Percentiles rank a stretch among this genome's conserved stretches.
phyloP scores from a whole-genome alignment of 2,113 vertebrate genomes.

The Percina caprodes region DNA sequence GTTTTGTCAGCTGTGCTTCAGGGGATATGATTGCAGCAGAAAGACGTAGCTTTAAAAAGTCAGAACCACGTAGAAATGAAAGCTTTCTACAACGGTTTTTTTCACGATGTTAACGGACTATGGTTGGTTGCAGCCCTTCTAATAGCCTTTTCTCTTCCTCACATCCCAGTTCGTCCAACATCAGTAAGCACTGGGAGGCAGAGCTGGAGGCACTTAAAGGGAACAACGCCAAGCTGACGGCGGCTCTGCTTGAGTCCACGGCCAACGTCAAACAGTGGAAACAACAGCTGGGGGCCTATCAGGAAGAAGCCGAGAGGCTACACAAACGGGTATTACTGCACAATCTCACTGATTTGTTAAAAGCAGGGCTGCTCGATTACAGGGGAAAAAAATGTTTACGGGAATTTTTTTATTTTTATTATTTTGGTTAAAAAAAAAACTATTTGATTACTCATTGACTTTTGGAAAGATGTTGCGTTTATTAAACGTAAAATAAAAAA shows the following conservation, averaged over 20 bases:
- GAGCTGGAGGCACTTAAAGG: conserved; percentile 96
- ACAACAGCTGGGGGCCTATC: conserved; percentile 95
- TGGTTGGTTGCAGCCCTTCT: background rate
- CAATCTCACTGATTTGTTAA: background rate
- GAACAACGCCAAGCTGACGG: conserved; percentile 98
- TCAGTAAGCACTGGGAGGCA: conserved; percentile 97
- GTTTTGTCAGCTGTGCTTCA: conserved; percentile 3
- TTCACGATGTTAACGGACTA: background rate
- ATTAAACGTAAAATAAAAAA: no score
- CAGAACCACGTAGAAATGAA: background rate
- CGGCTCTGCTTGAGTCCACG: conserved; percentile 96
- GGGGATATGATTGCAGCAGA: background rate
- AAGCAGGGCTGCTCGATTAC: no score
- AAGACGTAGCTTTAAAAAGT: background rate
- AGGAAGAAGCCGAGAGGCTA: conserved; percentile 96
- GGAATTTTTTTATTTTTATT: no score
- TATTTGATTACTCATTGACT: no score
- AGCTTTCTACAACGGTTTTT: background rate
- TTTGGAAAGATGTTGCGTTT: no score
- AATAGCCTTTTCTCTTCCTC: background rate
- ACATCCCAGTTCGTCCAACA: conserved; percentile 73
- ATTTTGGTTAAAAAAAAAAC: no score
- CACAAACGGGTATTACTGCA: conserved; percentile 89
- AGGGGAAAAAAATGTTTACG: no score
- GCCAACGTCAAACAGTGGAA: conserved; percentile 99